These are phyloP conservation scores for Adoxophyes honmai DNA, from an alignment of 1,140 invertebrate species.

Conservation along the genomic window DNA sequence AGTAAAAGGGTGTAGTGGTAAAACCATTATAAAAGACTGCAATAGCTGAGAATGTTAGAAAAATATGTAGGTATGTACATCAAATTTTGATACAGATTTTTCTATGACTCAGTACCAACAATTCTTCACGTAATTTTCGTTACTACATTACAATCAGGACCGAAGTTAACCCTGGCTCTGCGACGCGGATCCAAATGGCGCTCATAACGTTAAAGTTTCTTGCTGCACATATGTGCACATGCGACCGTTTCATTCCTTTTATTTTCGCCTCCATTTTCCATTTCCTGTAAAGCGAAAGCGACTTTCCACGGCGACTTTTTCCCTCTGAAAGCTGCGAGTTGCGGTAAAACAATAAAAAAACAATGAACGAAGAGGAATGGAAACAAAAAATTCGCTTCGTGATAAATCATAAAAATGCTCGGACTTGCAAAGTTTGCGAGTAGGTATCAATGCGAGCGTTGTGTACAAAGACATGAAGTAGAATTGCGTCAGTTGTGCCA, in stretches of 20 bases:
- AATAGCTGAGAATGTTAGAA: too few species aligned
- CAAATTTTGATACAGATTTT: too few species aligned
- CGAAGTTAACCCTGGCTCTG: neutral
- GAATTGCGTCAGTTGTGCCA: constrained; percentile 32
- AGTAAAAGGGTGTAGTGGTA: too few species aligned
- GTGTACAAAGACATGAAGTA: constrained; percentile 30
- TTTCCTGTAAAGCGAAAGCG: constrained; percentile 60
- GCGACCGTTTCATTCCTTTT: constrained; percentile 43
- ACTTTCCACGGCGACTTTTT: constrained; percentile 62
- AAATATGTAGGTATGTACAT: too few species aligned
- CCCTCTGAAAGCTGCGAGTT: constrained; percentile 53
- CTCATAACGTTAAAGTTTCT: constrained; percentile 38
- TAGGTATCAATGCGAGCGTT: constrained; percentile 39
- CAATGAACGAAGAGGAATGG: constrained; percentile 62
- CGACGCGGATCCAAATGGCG: constrained; percentile 20
- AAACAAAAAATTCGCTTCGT: constrained; percentile 69
- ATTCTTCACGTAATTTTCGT: neutral
- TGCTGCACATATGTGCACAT: constrained; percentile 55
- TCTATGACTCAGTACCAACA: too few species aligned
- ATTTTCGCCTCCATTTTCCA: constrained; percentile 54
- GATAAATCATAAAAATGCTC: constrained; percentile 71
- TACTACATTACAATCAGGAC: constrained; percentile 7
- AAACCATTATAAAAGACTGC: too few species aligned
- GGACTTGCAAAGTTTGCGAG: constrained; percentile 59
- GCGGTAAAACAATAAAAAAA: constrained; percentile 64